Base-by-base conservation (phyloP, 2,113 vertebrate genomes). In the Vidua macroura region DNA sequence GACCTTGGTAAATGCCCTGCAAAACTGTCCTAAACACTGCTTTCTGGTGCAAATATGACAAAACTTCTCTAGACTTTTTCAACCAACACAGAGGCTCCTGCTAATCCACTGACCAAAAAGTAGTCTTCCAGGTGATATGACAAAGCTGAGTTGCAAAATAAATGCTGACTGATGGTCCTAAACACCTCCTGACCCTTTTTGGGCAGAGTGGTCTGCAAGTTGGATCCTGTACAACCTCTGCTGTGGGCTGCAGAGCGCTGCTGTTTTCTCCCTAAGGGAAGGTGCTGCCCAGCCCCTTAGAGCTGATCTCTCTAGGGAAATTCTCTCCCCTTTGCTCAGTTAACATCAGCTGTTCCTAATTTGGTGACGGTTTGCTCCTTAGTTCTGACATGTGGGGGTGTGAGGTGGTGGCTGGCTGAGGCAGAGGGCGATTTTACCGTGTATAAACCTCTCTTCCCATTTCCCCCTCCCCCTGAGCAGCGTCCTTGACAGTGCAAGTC, bases 401-500 rank as follows among this genome's bases (percentile, higher is more conserved):
- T 83, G 86, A 93, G 55, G 37, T 48, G 63, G 7, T 43, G 44
- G 20, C 22, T 74, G 76, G 30, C 37, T 30, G 68, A 52, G 63
- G 55, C 31, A 49, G 1, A 35, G 53, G 70, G 30, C 1, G 1
- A 18, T 88, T 66, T 17, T 80, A 15, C 37, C 0, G 0, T 51
- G 44, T 52, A 2, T 78, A 94, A 91, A 95, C 79, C 1, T 90
- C 13, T 67, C 15, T 87, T n/a, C 60, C 72, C 83, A 46, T 92
- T 46, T 72, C 80, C 31, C 48, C 79, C 58, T 72, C 33, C 53
- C 90, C 77, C 77, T 23, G 69, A 49, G 89, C 96, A 99, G 99
- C 91, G 98, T 99, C 97, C 98, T 99, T 55, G 99, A 99, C 96
- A 98, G 98, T 35, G 98, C 98, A 56, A 99, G 98, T 96, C 98